phyloP scores from a whole-genome alignment of 2,113 vertebrate genomes.

The Sinocyclocheilus maitianheensis region DNA sequence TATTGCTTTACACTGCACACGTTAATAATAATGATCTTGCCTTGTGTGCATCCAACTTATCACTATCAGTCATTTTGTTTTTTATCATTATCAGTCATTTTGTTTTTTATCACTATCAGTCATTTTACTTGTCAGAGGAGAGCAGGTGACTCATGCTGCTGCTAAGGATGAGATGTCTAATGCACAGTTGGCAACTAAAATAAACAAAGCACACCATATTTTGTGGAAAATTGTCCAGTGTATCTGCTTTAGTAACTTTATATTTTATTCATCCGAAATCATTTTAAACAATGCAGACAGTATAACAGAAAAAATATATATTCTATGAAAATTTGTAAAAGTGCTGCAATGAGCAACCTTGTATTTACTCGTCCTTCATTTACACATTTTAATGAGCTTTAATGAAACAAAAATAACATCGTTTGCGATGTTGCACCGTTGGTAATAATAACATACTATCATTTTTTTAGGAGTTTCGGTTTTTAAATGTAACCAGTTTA shows the following conservation, averaged over 20 bases:
- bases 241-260: background rate
- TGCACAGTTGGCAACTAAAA: constrained; percentile 6
- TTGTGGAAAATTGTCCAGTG: background rate
- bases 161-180: background rate
- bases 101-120: background rate
- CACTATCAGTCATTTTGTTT: background rate
- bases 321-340: background rate
- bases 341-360: background rate
- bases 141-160: background rate
- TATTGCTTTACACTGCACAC: background rate
- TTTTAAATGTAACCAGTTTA: background rate
- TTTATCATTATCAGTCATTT: too few species aligned
- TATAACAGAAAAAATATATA: background rate
- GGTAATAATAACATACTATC: background rate
- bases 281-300: background rate
- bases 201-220: background rate
- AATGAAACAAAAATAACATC: background rate
- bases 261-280: background rate
- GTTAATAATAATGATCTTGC: background rate
- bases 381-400: background rate
- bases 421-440: background rate
- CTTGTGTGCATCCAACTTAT: background rate
- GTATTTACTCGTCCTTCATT: background rate
- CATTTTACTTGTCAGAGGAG: background rate
- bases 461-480: background rate